Evolutionary conservation across 2,113 vertebrate species (phyloP), one percentile per base, ranked within the genome.

Genomic region (Piaya cayana): DNA sequence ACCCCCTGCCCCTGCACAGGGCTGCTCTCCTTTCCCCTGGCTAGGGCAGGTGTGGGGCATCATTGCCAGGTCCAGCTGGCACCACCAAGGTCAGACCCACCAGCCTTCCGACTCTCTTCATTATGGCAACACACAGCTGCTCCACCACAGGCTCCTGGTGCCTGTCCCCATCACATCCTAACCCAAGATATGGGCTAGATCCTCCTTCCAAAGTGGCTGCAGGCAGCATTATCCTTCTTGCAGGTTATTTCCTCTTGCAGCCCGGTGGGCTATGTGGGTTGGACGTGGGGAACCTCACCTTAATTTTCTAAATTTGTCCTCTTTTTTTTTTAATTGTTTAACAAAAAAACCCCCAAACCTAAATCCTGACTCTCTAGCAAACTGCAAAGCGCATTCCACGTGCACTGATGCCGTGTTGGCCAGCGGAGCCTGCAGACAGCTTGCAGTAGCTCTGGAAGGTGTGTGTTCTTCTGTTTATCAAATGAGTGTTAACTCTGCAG

Each of bases 381-480:
- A 82, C 5, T 82, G 62, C 69, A 59, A 29, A 59, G 49, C 3
- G 2, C 4, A 1, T 76, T 90, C 87, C 90, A 55, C 2, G 50
- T 90, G 82, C 8, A 0, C n/a, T 76, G 68, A 14, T 58, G 82
- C 2, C 0, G 70, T 59, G 87, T 55, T 88, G 90, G 82, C 79
- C 18, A 0, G 55, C 47, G 1, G 59, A 92, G 85, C 85, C 59
- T 80, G 85, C 92, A 92, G 90, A 68, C 90, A 94, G 93, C 87
- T 90, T 95, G 93, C 91, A 59, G 91, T n/a, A 77, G 78, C 82
- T 77, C 81, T 91, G 75, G 75, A 96, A 97, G 85, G 90, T 95
- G 74, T 86, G 90, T 69, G 82, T 75, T 85, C 75, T 93, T 87
- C 87, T 82, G 56, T 91, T 94, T 70, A 70, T 80, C 75, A 22